These are phyloP conservation scores for Alfaro cultratus DNA, from an alignment of 2,797 vertebrate genomes.

Conservation along the genomic window DNA sequence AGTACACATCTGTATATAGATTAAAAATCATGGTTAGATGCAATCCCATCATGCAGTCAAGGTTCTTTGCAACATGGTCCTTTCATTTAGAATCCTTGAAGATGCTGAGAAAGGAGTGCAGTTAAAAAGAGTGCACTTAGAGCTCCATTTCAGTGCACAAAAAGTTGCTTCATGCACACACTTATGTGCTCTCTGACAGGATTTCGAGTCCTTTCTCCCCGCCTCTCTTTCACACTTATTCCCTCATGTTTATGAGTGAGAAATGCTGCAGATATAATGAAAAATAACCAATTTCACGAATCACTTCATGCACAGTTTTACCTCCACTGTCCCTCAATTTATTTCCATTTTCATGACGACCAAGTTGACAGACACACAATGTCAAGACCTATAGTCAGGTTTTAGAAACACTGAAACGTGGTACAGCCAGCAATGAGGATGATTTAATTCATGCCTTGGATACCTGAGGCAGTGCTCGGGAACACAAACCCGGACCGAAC, in stretches of 20 bases:
- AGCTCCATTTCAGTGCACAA: conserved; percentile 37
- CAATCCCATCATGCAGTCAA: conserved; percentile 81
- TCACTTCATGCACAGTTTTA: conserved; percentile 60
- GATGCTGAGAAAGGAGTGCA: conserved; percentile 43
- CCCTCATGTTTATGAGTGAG: conserved; percentile 43
- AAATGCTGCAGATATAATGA: conserved; percentile 52
- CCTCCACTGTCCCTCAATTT: conserved; percentile 51
- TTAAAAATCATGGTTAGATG: conserved; percentile 74
- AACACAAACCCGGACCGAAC: conserved; percentile 39
- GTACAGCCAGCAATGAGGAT: conserved; percentile 46
- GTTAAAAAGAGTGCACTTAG: conserved; percentile 69
- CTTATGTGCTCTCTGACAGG: conserved; percentile 34
- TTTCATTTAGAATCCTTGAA: conserved; percentile 42
- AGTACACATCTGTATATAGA: conserved; percentile 74
- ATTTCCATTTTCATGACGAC: conserved; percentile 55
- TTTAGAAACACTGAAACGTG: conserved; percentile 54
- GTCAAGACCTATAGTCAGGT: conserved; percentile 38
- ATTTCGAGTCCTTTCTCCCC: conserved; percentile 34
- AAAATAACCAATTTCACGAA: conserved; percentile 69
- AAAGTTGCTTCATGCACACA: conserved; percentile 25
- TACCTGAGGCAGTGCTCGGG: conserved; percentile 60
- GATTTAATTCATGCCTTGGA: conserved; percentile 62
- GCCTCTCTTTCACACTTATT: conserved; percentile 28
- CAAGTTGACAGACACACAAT: conserved; percentile 41
- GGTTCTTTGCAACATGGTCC: conserved; percentile 54